Base-by-base conservation (phyloP, 1,140 invertebrate genomes). In the Drosophila eugracilis region DNA sequence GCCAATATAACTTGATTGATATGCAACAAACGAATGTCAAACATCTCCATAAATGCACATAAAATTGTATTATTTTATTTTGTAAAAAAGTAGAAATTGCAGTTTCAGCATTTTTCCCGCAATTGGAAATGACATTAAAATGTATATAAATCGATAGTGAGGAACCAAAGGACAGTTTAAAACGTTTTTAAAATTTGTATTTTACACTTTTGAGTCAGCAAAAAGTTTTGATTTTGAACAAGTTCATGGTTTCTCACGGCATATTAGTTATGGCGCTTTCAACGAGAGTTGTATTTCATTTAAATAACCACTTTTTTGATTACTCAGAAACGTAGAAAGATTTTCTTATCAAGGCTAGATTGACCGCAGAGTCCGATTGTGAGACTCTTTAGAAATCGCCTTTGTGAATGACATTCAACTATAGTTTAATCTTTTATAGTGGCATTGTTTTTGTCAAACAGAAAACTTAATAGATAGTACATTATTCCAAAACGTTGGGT, bases 11-110 rank as follows among this genome's bases (percentile, higher is more conserved):
- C 14, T 48, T 14, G 9, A 48, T 32, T 19, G 45, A 48, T 30
- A 32, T 48, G 49, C 21, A 53, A n/a, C 32, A 17, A 42, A 44
- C 19, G 15, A 30, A 55, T 45, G 45, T 22, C 24, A 47, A 28
- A 28, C 22, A 17, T 12, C 28, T 26, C 5, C 14, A 15, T 14
- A 28, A 47, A 28, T 10, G 14, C 7, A 21, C 3, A 2, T 4
- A 21, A 14, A 15, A 24, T 28, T 15, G 5, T n/a, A n/a, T n/a
- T 1, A 17, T 17, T 47, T 17, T 28, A 47, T 17, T 17, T 47
- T 21, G 12, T 9, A 30, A 15, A 14, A 32, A 21, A 21, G 10
- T n/a, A 5, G n/a, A 3, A 9, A 3, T 49, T 26, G 1, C 47
- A 7, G 14, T 21, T 4, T 15, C 4, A 12, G 14, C 14, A 17